These are phyloP conservation scores for Buceros bicornis DNA, from an alignment of 2,797 vertebrate species.

Conservation along the genomic window DNA sequence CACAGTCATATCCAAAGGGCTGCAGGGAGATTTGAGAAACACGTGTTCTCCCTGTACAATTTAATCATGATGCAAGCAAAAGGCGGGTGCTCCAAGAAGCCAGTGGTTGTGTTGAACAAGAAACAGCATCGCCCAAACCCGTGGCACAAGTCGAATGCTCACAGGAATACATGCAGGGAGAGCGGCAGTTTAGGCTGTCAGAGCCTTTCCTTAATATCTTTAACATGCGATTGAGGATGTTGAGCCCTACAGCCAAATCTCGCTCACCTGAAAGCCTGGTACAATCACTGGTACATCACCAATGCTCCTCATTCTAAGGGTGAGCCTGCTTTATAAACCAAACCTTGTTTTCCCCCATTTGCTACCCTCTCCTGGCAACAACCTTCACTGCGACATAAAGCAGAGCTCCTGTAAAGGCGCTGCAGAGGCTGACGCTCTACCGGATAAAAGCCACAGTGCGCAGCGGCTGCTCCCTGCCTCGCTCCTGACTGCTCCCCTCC, in stretches of 20 bases:
- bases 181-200: not conserved
- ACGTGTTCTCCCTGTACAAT: not conserved
- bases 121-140: not conserved
- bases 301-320: not conserved
- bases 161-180: not conserved
- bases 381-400: not conserved
- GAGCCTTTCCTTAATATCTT: not conserved
- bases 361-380: not conserved
- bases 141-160: not conserved
- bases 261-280: not conserved
- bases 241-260: not conserved
- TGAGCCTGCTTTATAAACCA: not conserved
- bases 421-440: not conserved
- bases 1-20: slow-evolving; percentile 6
- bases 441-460: not conserved
- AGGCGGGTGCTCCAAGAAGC: not conserved
- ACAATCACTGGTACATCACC: not conserved
- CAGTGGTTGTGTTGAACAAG: not conserved
- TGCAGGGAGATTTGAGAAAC: slow-evolving; percentile 34
- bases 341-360: not conserved
- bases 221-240: fast-evolving
- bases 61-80: not conserved
- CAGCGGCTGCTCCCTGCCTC: fast-evolving
- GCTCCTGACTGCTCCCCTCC: not conserved
- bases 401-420: not conserved